Conservation (phyloP, 23 tunicate genomes). For the Halocynthia roretzi region DNA sequence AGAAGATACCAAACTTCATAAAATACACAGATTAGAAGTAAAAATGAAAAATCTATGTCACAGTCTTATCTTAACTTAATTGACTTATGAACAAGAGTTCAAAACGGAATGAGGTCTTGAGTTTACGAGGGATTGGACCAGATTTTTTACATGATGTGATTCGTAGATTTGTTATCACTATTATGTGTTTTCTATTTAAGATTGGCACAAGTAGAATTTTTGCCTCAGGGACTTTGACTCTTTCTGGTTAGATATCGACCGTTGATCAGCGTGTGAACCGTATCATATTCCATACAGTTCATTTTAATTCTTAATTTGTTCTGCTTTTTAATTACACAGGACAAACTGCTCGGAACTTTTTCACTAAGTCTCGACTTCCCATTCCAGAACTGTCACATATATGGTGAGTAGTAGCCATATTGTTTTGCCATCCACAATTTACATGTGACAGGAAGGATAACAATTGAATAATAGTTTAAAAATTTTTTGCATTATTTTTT, state of each 20-base stretch:
- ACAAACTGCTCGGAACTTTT: slow-evolving; percentile 89
- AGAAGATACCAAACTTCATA: too few relatives aligned
- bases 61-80: too few relatives aligned
- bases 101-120: too few relatives aligned
- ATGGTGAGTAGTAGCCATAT: slow-evolving; percentile 42
- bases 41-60: too few relatives aligned
- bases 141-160: too few relatives aligned
- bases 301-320: background rate
- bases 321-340: slow-evolving; percentile 22
- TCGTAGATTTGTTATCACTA: too few relatives aligned
- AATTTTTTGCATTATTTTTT: background rate
- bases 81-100: too few relatives aligned
- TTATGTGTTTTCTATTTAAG: too few relatives aligned
- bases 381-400: slow-evolving; percentile 90
- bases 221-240: background rate
- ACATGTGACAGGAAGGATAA: background rate
- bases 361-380: slow-evolving; percentile 86
- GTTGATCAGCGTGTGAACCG: too few relatives aligned
- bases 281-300: background rate
- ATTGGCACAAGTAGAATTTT: too few relatives aligned
- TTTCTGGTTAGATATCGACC: background rate
- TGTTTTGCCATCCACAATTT: background rate
- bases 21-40: too few relatives aligned
- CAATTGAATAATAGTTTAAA: background rate
- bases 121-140: too few relatives aligned